phyloP scores from a whole-genome alignment of 1,140 invertebrate genomes.

The Leptestheria dahalacensis region DNA sequence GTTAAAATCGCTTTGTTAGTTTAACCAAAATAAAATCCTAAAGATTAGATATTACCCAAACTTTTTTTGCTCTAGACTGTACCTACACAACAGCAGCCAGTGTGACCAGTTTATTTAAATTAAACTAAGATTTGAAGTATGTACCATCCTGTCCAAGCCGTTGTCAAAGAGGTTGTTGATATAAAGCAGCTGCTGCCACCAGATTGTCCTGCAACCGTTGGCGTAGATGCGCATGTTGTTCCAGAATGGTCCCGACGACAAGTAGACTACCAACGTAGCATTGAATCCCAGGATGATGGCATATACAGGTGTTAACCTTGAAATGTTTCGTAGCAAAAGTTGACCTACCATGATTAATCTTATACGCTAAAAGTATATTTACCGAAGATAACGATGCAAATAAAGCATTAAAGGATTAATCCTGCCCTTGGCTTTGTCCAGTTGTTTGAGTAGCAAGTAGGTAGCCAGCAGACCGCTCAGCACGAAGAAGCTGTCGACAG shows the following conservation, averaged over 20 bases:
- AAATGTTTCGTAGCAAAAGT: background rate
- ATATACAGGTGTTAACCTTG: slow-evolving; percentile 50
- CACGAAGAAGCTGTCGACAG: slow-evolving; percentile 85
- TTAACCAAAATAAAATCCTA: too few relatives aligned
- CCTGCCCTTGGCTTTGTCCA: slow-evolving; percentile 3
- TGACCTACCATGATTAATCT: background rate
- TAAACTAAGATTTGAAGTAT: background rate
- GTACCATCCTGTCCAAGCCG: background rate
- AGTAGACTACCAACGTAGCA: slow-evolving; percentile 47
- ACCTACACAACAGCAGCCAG: too few relatives aligned
- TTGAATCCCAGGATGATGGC: slow-evolving; percentile 64
- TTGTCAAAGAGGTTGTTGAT: background rate
- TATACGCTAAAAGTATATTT: background rate
- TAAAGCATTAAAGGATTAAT: slow-evolving; percentile 8
- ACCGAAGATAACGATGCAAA: slow-evolving; percentile 13
- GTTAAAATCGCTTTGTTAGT: too few relatives aligned
- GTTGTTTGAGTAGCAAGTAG: slow-evolving; percentile 7
- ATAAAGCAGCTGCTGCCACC: slow-evolving; percentile 36
- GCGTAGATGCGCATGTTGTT: slow-evolving; percentile 41
- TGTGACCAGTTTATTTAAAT: too few relatives aligned
- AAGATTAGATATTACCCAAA: too few relatives aligned
- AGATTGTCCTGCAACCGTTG: slow-evolving; percentile 38
- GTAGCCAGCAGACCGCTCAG: slow-evolving; percentile 31
- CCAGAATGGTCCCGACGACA: slow-evolving; percentile 53
- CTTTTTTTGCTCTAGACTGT: too few relatives aligned